These are phyloP conservation scores for Nibea coibor DNA, from an alignment of 2,113 vertebrate genomes.

Conservation along the genomic window DNA sequence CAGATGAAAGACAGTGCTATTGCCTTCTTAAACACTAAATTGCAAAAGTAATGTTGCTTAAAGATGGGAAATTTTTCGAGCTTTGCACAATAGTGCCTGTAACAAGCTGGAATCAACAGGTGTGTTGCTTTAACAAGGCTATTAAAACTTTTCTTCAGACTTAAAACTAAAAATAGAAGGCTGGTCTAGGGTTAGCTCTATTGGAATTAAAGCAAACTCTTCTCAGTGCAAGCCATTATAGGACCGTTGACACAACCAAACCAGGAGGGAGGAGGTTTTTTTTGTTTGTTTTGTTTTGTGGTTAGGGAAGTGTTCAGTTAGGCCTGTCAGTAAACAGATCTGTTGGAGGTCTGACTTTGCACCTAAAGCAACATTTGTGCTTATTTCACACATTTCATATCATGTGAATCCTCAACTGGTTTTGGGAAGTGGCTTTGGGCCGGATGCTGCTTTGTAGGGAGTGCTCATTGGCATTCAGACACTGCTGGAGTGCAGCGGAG, in stretches of 20 bases:
- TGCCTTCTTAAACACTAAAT: no score
- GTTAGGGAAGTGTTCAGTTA: background rate
- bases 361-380: conserved; percentile 50
- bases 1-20: no score
- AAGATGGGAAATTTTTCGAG: background rate
- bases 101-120: background rate
- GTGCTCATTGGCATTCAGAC: conserved; percentile 58
- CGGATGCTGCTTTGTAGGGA: conserved; percentile 26
- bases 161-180: background rate
- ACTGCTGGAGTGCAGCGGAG: conserved; percentile 46
- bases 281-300: background rate
- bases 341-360: conserved; percentile 25
- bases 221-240: background rate
- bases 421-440: conserved; percentile 41
- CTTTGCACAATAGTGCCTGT: background rate
- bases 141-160: no score
- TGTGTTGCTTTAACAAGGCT: background rate
- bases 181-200: no score
- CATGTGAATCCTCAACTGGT: conserved; percentile 38
- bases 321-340: conserved; percentile 24
- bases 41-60: no score
- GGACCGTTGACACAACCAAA: background rate
- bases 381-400: conserved; percentile 43
- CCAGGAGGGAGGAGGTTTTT: conserved; percentile 9
- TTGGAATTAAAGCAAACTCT: background rate